Evolutionary conservation across 1,140 invertebrate genomes (phyloP).

Genomic region (Aradophagus sp.): DNA sequence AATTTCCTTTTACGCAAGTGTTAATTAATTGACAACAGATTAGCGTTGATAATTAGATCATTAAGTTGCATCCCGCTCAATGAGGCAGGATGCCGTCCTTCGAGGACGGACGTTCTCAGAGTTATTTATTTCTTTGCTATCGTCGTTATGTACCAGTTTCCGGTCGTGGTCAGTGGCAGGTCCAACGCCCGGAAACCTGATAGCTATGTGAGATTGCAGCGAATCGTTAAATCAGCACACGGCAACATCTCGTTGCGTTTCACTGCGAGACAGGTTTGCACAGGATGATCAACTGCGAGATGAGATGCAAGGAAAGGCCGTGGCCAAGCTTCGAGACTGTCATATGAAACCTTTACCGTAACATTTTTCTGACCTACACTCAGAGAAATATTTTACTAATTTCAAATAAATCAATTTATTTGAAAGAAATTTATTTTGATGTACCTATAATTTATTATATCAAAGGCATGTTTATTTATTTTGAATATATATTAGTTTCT

Average conservation of each 20-base stretch:
- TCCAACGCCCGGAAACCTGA: conserved; percentile 56
- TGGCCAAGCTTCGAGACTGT: conserved; percentile 29
- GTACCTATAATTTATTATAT: too few relatives aligned
- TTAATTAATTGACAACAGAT: too few relatives aligned
- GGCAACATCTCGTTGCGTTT: conserved; percentile 43
- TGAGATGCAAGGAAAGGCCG: conserved; percentile 18
- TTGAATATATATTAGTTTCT: too few relatives aligned
- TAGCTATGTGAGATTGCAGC: conserved; percentile 52
- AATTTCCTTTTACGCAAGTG: too few relatives aligned
- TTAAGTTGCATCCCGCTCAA: not conserved
- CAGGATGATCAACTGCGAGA: conserved; percentile 28
- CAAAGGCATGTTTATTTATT: too few relatives aligned
- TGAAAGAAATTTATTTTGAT: conserved; percentile 5
- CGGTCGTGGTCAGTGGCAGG: conserved; percentile 47
- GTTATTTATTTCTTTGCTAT: conserved; percentile 36
- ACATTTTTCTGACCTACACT: conserved; percentile 40
- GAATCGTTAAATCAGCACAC: conserved; percentile 51
- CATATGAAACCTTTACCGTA: conserved; percentile 17
- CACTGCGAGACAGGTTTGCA: conserved; percentile 41
- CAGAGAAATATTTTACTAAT: too few relatives aligned
- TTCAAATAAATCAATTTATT: too few relatives aligned
- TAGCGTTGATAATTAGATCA: conserved; percentile 14
- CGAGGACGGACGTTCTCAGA: conserved; percentile 30
- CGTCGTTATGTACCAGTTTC: conserved; percentile 28
- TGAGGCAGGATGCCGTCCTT: too few relatives aligned